phyloP scores from a whole-genome alignment of 2,797 vertebrate species.

The Coracias cyanogaster region DNA sequence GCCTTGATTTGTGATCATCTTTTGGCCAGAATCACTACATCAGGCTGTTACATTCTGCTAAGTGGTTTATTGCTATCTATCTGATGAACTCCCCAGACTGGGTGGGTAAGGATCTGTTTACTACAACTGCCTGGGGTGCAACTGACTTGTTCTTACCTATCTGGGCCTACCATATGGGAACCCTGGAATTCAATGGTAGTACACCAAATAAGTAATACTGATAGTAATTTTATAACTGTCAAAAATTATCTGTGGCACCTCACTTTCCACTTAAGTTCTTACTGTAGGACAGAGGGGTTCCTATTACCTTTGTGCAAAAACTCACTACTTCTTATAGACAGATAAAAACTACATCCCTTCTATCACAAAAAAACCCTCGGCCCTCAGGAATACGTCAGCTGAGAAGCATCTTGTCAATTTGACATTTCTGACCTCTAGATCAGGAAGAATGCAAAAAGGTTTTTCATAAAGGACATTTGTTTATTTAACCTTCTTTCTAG shows the following conservation, averaged over 20 bases:
- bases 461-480: not conserved
- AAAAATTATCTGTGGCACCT: not conserved
- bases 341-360: not conserved
- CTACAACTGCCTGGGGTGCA: not conserved
- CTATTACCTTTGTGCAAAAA: not conserved
- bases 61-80: not conserved
- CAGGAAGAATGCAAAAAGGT: not conserved
- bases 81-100: not conserved
- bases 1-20: not conserved
- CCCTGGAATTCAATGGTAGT: not conserved
- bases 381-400: not conserved
- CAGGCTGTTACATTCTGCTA: not conserved
- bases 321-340: not conserved
- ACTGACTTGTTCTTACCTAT: not conserved
- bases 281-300: not conserved
- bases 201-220: not conserved
- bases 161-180: not conserved
- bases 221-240: not conserved
- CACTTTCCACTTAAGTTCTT: not conserved
- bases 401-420: not conserved
- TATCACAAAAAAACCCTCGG: not conserved
- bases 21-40: not conserved
- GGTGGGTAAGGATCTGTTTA: not conserved
- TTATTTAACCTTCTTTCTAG: conserved; percentile 70
- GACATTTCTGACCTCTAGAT: not conserved